A percentile compares a stretch with the other conserved stretches of the same genome.
Evolutionary conservation across 2,113 vertebrate species (phyloP).

Genomic region (Ibidorhyncha struthersii): DNA sequence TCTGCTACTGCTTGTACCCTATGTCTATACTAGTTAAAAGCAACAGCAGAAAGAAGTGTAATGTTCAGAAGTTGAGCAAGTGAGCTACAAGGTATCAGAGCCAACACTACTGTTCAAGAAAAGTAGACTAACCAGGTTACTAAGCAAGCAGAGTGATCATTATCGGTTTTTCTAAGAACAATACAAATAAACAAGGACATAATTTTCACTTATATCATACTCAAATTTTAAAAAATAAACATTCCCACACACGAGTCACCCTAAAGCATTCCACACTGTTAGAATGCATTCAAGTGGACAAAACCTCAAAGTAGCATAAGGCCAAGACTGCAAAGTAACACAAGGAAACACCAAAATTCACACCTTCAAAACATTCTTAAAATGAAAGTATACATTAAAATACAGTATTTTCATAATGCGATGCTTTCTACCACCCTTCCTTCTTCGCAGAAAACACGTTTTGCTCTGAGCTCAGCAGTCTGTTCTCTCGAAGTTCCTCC

Average conservation of each 20-base stretch:
- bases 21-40: neutral
- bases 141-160: neutral
- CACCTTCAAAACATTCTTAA: neutral
- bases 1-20: neutral
- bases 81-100: neutral
- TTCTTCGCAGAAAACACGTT: neutral
- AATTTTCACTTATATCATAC: neutral
- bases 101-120: neutral
- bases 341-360: neutral
- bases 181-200: neutral
- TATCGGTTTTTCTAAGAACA: neutral
- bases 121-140: neutral
- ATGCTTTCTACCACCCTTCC: neutral
- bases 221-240: neutral
- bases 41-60: neutral
- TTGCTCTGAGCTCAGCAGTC: neutral
- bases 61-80: neutral
- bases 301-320: neutral
- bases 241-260: neutral
- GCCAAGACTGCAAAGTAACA: neutral
- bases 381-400: neutral
- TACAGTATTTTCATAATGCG: neutral
- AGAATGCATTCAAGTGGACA: neutral
- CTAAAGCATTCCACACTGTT: neutral
- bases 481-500: neutral